Evolutionary conservation across 2,888 invertebrate genomes (phyloP), one percentile per base, ranked within the genome.

Genomic region (Amiota mariae): DNA sequence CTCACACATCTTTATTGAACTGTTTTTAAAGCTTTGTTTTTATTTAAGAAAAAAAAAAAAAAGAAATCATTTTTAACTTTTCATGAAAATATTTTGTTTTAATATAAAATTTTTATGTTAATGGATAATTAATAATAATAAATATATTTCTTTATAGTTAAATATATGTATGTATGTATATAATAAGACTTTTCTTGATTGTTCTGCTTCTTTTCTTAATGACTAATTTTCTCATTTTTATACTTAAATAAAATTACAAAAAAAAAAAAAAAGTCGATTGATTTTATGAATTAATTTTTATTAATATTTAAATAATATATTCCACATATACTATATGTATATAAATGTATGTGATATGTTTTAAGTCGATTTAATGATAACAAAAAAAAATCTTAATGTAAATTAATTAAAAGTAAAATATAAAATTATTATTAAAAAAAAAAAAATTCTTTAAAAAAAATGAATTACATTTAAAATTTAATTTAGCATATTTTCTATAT

Each of bases 41-140:
- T 11, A 13, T 66, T 51, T 49, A 15, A 15, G 9, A 57, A 10
- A 57, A 18, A n/a, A 57, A 18, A 57, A 71, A 61, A 49, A 59
- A 61, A 48, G 13, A 79, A 80, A 80, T 24, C 72, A 79, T 77
- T 81, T 79, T 81, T 76, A 36, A 36, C 71, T 78, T 78, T 74
- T 71, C 66, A 63, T 46, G 63, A 63, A 63, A 63, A 36, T 36
- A 63, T 46, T 54, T 54, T 54, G 54, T 54, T 54, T 54, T n/a
- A 54, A 54, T 54, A 54, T n/a, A 54, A 54, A 54, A 54, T 54
- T n/a, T n/a, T 54, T 63, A 63, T 63, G 20, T 2, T 24, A 24
- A 24, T 61, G 24, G 24, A 24, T 18, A 6, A 61, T 11, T 18
- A 18, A 18, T 56, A 13, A 15, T 15, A 15, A 3, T 20, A 61